Conservation (phyloP, 2,888 invertebrate genomes). For the Phyllotreta cruciferae region DNA sequence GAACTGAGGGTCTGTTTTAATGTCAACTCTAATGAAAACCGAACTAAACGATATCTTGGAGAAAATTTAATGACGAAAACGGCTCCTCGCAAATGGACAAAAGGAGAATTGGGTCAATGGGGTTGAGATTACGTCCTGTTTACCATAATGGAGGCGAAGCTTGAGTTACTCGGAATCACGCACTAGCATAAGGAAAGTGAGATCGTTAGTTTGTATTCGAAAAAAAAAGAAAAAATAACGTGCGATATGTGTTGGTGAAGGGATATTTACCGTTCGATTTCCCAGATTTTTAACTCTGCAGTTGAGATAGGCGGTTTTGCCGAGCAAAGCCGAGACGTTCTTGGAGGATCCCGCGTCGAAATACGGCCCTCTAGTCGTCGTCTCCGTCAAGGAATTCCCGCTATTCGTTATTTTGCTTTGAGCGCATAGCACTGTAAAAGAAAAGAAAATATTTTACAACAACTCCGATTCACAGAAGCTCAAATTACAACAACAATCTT, state of each 20-base stretch:
- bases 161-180: no score
- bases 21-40: conserved; percentile 19
- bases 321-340: conserved; percentile 80
- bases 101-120: conserved; percentile 22
- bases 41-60: conserved; percentile 12
- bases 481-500: conserved; percentile 20
- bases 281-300: conserved; percentile 90
- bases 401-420: conserved; percentile 36
- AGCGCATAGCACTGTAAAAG: conserved; percentile 36
- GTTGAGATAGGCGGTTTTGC: conserved; percentile 88
- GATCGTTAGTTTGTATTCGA: background rate
- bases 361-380: conserved; percentile 57
- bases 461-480: background rate
- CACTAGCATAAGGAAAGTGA: no score
- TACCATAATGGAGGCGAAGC: conserved; percentile 6
- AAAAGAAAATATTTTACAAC: background rate
- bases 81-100: conserved; percentile 21
- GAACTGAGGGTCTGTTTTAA: conserved; percentile 19
- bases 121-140: conserved; percentile 16
- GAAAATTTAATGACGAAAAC: conserved; percentile 26
- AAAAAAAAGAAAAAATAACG: conserved; percentile 5
- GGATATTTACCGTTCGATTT: conserved; percentile 82
- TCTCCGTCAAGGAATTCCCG: conserved; percentile 54
- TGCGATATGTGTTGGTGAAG: background rate
- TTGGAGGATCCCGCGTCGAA: conserved; percentile 60